phyloP scores from a whole-genome alignment of 2,113 vertebrate genomes.

The Takifugu bimaculatus region DNA sequence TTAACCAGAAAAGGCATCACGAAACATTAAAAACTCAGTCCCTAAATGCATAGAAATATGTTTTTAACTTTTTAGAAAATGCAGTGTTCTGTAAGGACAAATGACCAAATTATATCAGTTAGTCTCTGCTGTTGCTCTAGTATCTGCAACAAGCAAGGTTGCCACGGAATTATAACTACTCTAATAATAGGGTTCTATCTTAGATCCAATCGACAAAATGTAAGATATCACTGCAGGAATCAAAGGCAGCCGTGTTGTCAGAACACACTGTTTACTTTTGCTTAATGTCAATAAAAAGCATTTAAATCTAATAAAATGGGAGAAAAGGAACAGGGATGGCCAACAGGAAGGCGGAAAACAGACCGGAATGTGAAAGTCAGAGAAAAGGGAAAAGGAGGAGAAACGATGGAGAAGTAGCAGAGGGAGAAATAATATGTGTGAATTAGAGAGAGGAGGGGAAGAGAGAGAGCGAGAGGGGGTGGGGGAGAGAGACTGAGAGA shows the following conservation, averaged over 20 bases:
- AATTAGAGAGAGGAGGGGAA: slow-evolving; percentile 13
- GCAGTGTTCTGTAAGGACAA: too few species aligned
- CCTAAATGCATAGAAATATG: background rate
- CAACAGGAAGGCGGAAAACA: background rate
- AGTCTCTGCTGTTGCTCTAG: too few species aligned
- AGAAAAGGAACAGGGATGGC: background rate
- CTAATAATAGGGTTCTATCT: too few species aligned
- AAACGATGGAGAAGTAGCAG: background rate
- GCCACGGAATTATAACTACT: too few species aligned
- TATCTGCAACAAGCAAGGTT: too few species aligned
- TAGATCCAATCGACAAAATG: too few species aligned
- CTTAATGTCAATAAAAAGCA: slow-evolving; percentile 24
- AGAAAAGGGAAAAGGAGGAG: background rate
- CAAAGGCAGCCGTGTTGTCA: background rate
- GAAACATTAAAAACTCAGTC: background rate
- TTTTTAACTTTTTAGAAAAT: background rate
- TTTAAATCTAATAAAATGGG: slow-evolving; percentile 8
- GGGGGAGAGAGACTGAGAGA: slow-evolving; percentile 2
- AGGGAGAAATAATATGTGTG: slow-evolving; percentile 18
- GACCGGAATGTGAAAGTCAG: background rate
- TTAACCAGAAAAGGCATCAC: too few species aligned
- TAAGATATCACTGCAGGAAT: too few species aligned
- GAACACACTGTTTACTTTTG: background rate
- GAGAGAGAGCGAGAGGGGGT: background rate
- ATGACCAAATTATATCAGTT: too few species aligned